Percentiles rank a stretch among this genome's conserved stretches.
Evolutionary conservation across 2,888 invertebrate genomes (phyloP).

Genomic region (Platycnemis pennipes): DNA sequence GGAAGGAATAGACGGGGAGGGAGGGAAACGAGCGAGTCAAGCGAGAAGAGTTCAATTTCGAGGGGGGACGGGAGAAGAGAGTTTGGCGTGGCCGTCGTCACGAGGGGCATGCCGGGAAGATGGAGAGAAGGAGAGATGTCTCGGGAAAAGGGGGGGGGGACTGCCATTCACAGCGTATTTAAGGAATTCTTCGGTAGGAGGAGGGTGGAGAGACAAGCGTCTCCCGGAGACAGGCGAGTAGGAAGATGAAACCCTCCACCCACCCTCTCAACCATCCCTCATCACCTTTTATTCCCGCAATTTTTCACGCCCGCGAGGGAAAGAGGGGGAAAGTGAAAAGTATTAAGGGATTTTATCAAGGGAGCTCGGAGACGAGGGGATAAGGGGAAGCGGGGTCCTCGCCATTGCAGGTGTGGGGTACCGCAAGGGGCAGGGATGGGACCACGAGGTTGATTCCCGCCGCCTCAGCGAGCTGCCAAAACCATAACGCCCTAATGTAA

Average conservation of each 20-base stretch:
- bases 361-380: not conserved
- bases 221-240: not conserved
- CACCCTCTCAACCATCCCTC: not conserved
- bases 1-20: not conserved
- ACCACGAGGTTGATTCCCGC: not conserved
- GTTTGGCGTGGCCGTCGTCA: not conserved
- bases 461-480: not conserved
- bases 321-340: constrained; percentile 7
- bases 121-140: not conserved
- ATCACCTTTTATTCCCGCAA: not conserved
- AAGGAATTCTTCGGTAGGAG: not conserved
- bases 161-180: constrained; percentile 14
- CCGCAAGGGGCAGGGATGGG: not conserved
- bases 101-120: not conserved
- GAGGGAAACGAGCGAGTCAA: not conserved
- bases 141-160: not conserved
- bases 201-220: not conserved
- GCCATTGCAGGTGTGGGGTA: not conserved
- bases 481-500: not conserved
- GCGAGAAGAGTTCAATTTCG: constrained; percentile 10
- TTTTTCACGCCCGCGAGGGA: not conserved
- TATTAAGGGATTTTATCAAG: constrained; percentile 25
- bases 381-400: not conserved
- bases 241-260: not conserved
- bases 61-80: not conserved